These are phyloP conservation scores for Aspidiotus rigidus DNA, from an alignment of 2,888 invertebrate genomes.

Conservation along the genomic window DNA sequence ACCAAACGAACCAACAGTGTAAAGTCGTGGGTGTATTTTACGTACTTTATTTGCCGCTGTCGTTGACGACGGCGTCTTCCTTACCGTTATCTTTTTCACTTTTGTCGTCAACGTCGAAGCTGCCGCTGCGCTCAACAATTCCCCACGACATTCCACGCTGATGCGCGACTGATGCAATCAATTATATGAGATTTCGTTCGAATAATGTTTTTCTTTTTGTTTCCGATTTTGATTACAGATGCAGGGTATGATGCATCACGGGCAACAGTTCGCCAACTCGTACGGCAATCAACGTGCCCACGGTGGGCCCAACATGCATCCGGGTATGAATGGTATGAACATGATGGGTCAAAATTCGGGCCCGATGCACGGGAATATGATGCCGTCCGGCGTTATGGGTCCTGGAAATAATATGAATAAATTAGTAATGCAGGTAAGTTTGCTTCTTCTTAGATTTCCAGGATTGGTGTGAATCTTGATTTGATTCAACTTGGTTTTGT, in stretches of 20 bases:
- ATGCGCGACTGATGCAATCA: too few relatives aligned
- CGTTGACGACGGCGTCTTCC: slow-evolving; percentile 1
- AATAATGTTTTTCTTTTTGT: slow-evolving; percentile 2
- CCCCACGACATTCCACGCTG: not conserved
- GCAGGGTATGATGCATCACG: slow-evolving; percentile 44
- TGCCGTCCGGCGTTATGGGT: slow-evolving; percentile 39
- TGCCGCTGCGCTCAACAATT: not conserved
- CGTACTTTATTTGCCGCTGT: not conserved
- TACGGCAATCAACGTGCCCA: slow-evolving; percentile 54
- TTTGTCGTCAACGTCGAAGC: slow-evolving; percentile 1
- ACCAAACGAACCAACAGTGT: too few relatives aligned
- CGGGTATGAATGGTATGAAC: slow-evolving; percentile 58
- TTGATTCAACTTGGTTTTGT: not conserved
- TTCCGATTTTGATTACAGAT: slow-evolving; percentile 46
- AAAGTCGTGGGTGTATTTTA: too few relatives aligned
- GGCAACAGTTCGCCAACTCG: slow-evolving; percentile 52
- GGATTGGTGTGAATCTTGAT: not conserved
- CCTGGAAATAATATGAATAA: slow-evolving; percentile 41
- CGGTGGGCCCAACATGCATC: slow-evolving; percentile 47
- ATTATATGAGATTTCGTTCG: too few relatives aligned
- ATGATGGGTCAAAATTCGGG: slow-evolving; percentile 43
- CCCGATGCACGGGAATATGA: slow-evolving; percentile 41
- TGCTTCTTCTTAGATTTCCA: not conserved
- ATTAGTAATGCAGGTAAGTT: slow-evolving; percentile 52
- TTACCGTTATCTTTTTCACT: not conserved